These are phyloP conservation scores for Aethes cnicana DNA, from an alignment of 2,888 invertebrate species.

Conservation along the genomic window DNA sequence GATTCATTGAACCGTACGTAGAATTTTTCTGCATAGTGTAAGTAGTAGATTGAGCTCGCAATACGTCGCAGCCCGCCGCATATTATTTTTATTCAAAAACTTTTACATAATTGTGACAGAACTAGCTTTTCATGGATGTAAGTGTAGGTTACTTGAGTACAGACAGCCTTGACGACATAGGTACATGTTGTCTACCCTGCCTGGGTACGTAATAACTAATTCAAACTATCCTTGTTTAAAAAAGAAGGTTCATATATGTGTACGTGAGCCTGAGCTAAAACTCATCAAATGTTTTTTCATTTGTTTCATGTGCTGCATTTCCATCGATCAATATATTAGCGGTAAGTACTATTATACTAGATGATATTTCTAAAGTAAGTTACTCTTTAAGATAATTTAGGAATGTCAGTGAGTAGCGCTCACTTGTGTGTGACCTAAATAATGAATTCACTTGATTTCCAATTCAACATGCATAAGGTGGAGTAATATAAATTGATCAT, in stretches of 20 bases:
- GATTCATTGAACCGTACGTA: conserved; percentile 60
- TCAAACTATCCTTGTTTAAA: no score
- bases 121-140: conserved; percentile 58
- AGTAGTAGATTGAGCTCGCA: conserved; percentile 53
- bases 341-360: conserved; percentile 57
- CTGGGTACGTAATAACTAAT: conserved; percentile 48
- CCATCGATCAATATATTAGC: conserved; percentile 51
- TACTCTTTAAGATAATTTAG: not conserved
- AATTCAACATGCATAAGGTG: conserved; percentile 41
- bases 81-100: not conserved
- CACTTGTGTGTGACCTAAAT: not conserved
- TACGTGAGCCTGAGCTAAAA: conserved; percentile 22
- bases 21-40: conserved; percentile 47
- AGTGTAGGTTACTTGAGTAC: conserved; percentile 61
- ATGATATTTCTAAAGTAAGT: not conserved
- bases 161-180: conserved; percentile 68
- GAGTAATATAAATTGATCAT: conserved; percentile 54
- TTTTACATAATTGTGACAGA: not conserved
- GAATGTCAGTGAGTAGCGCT: not conserved
- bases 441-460: conserved; percentile 31
- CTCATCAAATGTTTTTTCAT: conserved; percentile 33
- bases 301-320: conserved; percentile 73
- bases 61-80: conserved; percentile 43
- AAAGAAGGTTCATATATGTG: not conserved
- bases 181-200: conserved; percentile 75